phyloP scores from a whole-genome alignment of 2,888 invertebrate species.

The Cremastinae sp. region DNA sequence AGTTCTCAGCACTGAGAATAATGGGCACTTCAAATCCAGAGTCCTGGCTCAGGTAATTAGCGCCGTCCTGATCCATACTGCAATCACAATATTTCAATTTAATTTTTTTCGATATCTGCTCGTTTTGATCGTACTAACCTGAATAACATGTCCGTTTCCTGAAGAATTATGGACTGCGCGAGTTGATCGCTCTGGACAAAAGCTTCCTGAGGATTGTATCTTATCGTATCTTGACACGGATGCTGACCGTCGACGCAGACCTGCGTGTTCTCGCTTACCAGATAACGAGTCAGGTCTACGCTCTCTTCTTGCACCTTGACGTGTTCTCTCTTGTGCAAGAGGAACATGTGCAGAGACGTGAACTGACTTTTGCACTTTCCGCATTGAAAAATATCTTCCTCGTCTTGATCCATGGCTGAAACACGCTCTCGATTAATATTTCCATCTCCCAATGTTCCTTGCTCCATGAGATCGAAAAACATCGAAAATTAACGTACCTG shows the following conservation, averaged over 20 bases:
- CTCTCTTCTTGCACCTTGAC: conserved; percentile 74
- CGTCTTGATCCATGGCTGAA: conserved; percentile 80
- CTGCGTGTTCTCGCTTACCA: conserved; percentile 72
- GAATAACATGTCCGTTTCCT: conserved; percentile 77
- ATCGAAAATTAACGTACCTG: conserved; percentile 67
- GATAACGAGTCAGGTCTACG: conserved; percentile 76
- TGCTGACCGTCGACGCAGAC: conserved; percentile 68
- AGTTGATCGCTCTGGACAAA: conserved; percentile 74
- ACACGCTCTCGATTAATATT: conserved; percentile 2
- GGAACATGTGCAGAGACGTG: conserved; percentile 83
- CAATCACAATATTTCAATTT: conserved; percentile 28
- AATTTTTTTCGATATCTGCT: not conserved
- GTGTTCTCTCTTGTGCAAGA: conserved; percentile 83
- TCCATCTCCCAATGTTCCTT: not conserved
- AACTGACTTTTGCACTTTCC: conserved; percentile 86
- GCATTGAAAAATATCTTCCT: conserved; percentile 87
- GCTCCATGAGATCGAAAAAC: not conserved
- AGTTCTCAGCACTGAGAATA: conserved; percentile 74
- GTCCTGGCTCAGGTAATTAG: conserved; percentile 75
- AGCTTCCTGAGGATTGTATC: conserved; percentile 73
- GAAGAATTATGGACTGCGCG: conserved; percentile 76
- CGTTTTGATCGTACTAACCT: conserved; percentile 66
- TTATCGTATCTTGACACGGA: conserved; percentile 69
- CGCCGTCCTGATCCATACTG: conserved; percentile 78
- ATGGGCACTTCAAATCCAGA: conserved; percentile 77